A percentile compares a stretch with the other conserved stretches of the same genome.
These are phyloP conservation scores for Trachops cirrhosus DNA, from an alignment of 2,797 vertebrate genomes.

Conservation along the genomic window DNA sequence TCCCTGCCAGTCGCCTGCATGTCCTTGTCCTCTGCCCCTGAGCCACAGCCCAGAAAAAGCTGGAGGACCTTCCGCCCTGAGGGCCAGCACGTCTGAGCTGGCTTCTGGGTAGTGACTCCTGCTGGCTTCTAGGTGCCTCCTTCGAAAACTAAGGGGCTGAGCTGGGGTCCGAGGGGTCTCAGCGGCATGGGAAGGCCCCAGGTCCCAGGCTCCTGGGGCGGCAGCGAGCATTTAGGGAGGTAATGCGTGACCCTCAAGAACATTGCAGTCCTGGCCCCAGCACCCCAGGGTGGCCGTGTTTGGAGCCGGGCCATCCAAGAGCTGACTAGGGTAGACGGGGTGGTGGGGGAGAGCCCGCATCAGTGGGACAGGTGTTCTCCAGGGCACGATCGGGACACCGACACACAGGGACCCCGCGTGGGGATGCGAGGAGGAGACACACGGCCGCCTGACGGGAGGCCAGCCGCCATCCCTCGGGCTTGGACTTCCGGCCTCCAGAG, in stretches of 20 bases:
- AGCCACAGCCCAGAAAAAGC: neutral
- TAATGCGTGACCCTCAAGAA: fast-evolving
- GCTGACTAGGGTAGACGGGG: neutral
- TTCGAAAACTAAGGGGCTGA: neutral
- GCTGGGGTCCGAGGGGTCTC: neutral
- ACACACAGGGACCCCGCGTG: fast-evolving
- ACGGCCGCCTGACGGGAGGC: neutral
- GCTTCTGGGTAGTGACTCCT: neutral
- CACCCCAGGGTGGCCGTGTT: neutral
- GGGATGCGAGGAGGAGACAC: neutral
- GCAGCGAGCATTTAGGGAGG: neutral
- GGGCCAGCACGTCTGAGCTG: neutral
- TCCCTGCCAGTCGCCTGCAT: neutral
- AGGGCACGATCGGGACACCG: neutral
- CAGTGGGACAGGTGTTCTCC: neutral
- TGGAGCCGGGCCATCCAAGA: neutral
- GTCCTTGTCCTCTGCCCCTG: neutral
- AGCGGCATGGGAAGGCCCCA: no score
- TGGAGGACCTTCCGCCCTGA: neutral
- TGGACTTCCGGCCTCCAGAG: neutral
- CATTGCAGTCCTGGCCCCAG: neutral
- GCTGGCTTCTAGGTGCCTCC: neutral
- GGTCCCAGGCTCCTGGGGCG: neutral
- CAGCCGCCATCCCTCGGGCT: fast-evolving
- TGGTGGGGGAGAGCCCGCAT: fast-evolving